Evolutionary conservation across 2,797 vertebrate genomes (phyloP), one percentile per base, ranked within the genome.

Genomic region (Tenualosa thibaudeaui): DNA sequence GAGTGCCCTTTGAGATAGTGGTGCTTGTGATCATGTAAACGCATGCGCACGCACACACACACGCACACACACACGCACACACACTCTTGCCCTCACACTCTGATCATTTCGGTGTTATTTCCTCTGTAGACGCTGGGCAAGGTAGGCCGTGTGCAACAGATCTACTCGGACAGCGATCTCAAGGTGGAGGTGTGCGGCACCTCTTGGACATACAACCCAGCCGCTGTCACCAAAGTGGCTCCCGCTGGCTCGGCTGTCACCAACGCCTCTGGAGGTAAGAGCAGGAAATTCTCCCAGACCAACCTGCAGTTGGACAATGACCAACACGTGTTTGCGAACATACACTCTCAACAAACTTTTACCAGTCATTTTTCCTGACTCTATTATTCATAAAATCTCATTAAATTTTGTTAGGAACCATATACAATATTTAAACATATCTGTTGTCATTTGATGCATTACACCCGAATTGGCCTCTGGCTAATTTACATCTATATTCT

Each of bases 161-260:
- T 99, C 92, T 99, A 99, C 94, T 99, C 98, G 68, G 98, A 99
- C 95, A 99, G 97, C 12, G 98, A 99, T 93, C 95, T 99, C 92
- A 99, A 99, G 91, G 98, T 99, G 49, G 98, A 99, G 93, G 98
- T 99, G 89, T 99, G 98, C 89, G 98, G 98, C 84, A 99, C 98
- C 5, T 99, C 98, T 82, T 99, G 98, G 98, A 99, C 98, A 0
- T 99, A 99, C 84, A 99, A 99, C 92, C 98, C 98, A 43, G 97
- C 97, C 58, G 98, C 98, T 88, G 98, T 99, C 92, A 99, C 98
- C 0, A 99, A 99, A 92, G 98, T 99, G 81, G 98, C 98, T 58
- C 97, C 98, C 71, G 97, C 98, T 53, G 97, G 98, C 89, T 98
- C 98, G 3, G 97, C 97, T 87, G 98, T 99, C 92, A 99, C 96